Evolutionary conservation across 2,888 invertebrate species (phyloP).

Genomic region (Xiphydria camelus): DNA sequence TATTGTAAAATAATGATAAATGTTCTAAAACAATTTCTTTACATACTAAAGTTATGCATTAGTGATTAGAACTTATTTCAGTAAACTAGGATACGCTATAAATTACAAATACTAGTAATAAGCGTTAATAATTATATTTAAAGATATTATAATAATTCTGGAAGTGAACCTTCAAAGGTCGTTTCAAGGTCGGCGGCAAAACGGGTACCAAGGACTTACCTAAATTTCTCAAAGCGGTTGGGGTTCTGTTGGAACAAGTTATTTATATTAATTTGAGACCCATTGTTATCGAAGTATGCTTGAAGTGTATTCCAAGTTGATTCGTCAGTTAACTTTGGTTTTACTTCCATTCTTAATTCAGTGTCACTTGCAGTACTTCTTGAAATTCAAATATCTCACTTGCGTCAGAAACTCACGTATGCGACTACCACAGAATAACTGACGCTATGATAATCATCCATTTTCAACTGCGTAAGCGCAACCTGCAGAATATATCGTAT

Average conservation of each 20-base stretch:
- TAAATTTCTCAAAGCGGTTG: conserved; percentile 84
- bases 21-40: no score
- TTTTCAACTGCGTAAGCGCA: no score
- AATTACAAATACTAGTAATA: conserved; percentile 8
- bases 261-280: conserved; percentile 76
- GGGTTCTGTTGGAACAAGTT: conserved; percentile 81
- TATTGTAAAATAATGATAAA: no score
- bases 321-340: conserved; percentile 66
- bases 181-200: conserved; percentile 50
- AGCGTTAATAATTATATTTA: background rate
- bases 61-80: no score
- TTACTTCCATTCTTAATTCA: conserved; percentile 60
- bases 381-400: no score
- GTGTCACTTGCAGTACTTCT: no score
- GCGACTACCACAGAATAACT: no score
- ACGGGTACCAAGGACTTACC: conserved; percentile 66
- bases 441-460: no score
- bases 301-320: conserved; percentile 76
- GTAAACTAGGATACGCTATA: no score
- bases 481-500: no score
- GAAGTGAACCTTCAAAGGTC: conserved; percentile 39
- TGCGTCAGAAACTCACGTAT: no score
- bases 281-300: conserved; percentile 72
- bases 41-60: no score
- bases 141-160: conserved; percentile 1